phyloP scores from a whole-genome alignment of 2,888 invertebrate genomes.

The Temnothorax rugatulus region DNA sequence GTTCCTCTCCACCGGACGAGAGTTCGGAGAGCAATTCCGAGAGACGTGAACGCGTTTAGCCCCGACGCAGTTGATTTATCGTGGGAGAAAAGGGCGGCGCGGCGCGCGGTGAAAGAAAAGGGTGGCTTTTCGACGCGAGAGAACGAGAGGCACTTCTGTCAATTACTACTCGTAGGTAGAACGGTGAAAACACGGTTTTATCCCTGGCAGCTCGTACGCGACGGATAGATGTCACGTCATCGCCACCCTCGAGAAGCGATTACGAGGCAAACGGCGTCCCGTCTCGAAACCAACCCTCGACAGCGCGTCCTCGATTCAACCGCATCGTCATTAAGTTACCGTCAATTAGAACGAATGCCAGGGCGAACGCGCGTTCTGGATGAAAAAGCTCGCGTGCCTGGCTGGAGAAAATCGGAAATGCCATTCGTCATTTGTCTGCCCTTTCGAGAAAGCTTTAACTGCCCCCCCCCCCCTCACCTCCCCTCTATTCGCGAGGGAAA shows the following conservation, averaged over 20 bases:
- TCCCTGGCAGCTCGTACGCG: constrained; percentile 45
- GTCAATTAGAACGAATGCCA: constrained; percentile 49
- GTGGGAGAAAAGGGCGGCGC: constrained; percentile 48
- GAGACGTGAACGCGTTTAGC: constrained; percentile 40
- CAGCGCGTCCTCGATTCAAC: constrained; percentile 39
- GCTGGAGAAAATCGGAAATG: constrained; percentile 44
- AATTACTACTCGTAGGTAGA: constrained; percentile 56
- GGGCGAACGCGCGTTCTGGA: constrained; percentile 3
- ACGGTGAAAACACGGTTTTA: constrained; percentile 58
- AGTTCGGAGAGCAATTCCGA: constrained; percentile 37
- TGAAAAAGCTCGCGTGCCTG: constrained; percentile 53
- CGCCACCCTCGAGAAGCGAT: constrained; percentile 64
- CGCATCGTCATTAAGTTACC: constrained; percentile 51
- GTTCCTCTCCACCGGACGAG: constrained; percentile 14
- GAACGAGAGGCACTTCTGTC: constrained; percentile 56
- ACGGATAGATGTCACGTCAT: constrained; percentile 65
- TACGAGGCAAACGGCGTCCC: constrained; percentile 56
- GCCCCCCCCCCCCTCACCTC: too few relatives aligned
- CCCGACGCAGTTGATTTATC: constrained; percentile 45
- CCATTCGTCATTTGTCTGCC: constrained; percentile 38
- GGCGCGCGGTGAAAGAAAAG: constrained; percentile 51
- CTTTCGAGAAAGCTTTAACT: constrained; percentile 8
- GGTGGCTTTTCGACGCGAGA: constrained; percentile 50
- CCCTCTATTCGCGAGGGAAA: not conserved
- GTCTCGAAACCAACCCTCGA: constrained; percentile 42